A percentile compares a stretch with the other conserved stretches of the same genome.
Conservation (phyloP, 23 tunicate species). For the Aplidium turbinatum region DNA sequence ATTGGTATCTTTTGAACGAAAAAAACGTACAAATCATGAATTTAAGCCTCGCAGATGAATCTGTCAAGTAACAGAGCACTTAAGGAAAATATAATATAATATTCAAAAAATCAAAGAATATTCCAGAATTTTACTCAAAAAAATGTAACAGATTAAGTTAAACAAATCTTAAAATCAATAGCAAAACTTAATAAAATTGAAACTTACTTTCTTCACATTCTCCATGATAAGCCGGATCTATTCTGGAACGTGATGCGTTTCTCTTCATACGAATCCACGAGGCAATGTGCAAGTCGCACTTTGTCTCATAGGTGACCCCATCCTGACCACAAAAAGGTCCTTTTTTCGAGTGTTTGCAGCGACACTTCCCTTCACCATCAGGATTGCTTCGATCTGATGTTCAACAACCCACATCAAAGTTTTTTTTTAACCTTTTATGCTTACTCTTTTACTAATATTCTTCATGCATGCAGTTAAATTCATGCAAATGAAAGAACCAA, state of each 20-base stretch:
- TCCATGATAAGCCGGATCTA: constrained; percentile 40
- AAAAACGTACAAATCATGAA: too few species aligned
- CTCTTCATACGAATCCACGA: constrained; percentile 44
- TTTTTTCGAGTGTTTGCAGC: constrained; percentile 45
- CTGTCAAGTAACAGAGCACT: too few species aligned
- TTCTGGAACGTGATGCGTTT: constrained; percentile 16
- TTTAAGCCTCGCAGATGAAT: too few species aligned
- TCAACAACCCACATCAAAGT: not conserved
- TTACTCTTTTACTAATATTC: not conserved
- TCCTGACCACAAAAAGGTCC: constrained; percentile 64
- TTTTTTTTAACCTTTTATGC: not conserved
- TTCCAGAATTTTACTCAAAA: too few species aligned
- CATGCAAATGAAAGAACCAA: not conserved
- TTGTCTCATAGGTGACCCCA: constrained; percentile 46
- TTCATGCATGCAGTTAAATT: too few species aligned
- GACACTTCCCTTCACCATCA: constrained; percentile 18
- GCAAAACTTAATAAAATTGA: too few species aligned
- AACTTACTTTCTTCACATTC: constrained; percentile 59
- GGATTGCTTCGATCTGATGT: not conserved
- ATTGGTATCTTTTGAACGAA: too few species aligned
- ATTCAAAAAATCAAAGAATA: too few species aligned
- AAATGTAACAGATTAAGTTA: too few species aligned
- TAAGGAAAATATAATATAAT: too few species aligned
- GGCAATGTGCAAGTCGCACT: constrained; percentile 49
- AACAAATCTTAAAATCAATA: too few species aligned